Base-by-base conservation (phyloP, 1,140 invertebrate species). In the Cecropterus lyciades region DNA sequence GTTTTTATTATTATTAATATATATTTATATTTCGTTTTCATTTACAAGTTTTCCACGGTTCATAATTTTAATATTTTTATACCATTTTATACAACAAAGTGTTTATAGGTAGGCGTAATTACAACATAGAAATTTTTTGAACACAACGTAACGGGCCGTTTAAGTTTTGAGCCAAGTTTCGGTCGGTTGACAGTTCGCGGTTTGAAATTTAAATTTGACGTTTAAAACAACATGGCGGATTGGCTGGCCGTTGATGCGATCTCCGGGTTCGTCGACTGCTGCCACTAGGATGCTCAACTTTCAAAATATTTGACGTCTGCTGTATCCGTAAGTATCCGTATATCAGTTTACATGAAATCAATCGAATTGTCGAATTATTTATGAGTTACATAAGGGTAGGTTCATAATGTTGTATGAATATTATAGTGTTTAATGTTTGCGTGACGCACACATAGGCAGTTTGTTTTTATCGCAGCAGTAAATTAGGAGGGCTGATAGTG, bases 11-110 rank as follows among this genome's bases (percentile, higher is more conserved):
- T 86, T 89, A 89, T 85, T 89, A 89, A 87, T 89, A 89, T 91
- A 92, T 90, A 92, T 92, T 89, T 92, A 90, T 92, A 90, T 90
- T 90, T 92, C 86, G 87, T 89, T 90, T 90, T 90, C 74, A 89
- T 90, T 90, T 92, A 92, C 87, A 92, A 92, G 89, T 92, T 92
- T 92, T 90, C 88, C 87, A 90, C 80, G 73, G 85, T 87, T 91
- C 85, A 91, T 89, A 89, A 90, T 90, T 92, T 92, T 92, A 90
- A 92, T 92, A 92, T 90, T 92, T 92, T 92, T 92, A 90, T 92
- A 90, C 84, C 87, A 86, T 92, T 92, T 92, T 92, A 89, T 89
- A 92, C 87, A 90, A 77, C 73, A 83, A 87, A 88, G 86, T 92
- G 87, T 90, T 90, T 90, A 85, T 87, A 90, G 79, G 80, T 88